Conservation (phyloP, 2,888 invertebrate species). For the Brenthis hecate region DNA sequence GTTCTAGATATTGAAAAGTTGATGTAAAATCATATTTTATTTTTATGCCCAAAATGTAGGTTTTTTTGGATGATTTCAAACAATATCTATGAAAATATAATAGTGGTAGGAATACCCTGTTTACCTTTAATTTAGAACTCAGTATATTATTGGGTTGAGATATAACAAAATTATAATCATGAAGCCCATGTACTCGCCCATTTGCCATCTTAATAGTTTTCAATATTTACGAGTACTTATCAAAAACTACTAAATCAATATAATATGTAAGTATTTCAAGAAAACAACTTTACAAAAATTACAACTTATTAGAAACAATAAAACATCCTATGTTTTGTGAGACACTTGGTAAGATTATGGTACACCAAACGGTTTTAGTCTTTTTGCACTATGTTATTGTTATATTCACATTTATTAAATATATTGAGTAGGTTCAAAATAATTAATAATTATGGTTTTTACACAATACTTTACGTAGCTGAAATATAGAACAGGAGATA, state of each 20-base stretch:
- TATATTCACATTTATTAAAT: conserved; percentile 69
- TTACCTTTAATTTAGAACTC: conserved; percentile 56
- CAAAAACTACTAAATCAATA: conserved; percentile 78
- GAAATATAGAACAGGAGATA: conserved; percentile 33
- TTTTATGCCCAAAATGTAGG: not conserved
- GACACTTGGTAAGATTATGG: conserved; percentile 62
- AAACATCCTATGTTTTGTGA: conserved; percentile 54
- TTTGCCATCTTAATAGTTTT: conserved; percentile 55
- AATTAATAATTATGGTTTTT: conserved; percentile 51
- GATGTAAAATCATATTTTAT: not conserved
- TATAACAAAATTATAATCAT: conserved; percentile 16
- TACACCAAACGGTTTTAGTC: conserved; percentile 63
- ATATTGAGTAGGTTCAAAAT: conserved; percentile 60
- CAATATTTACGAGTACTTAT: conserved; percentile 71
- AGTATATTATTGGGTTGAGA: conserved; percentile 15
- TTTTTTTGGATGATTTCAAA: not conserved
- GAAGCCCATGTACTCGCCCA: conserved; percentile 63
- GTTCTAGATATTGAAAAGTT: not conserved
- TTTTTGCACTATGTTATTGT: conserved; percentile 74
- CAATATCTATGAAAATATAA: conserved; percentile 4
- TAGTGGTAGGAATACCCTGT: conserved; percentile 63
- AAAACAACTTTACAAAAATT: conserved; percentile 77
- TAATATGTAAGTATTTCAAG: conserved; percentile 58
- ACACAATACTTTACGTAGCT: conserved; percentile 16
- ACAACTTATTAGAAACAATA: conserved; percentile 57